Percentiles rank a stretch among this genome's conserved stretches.
phyloP scores from a whole-genome alignment of 1,140 invertebrate genomes.

The Drosophila virilis region DNA sequence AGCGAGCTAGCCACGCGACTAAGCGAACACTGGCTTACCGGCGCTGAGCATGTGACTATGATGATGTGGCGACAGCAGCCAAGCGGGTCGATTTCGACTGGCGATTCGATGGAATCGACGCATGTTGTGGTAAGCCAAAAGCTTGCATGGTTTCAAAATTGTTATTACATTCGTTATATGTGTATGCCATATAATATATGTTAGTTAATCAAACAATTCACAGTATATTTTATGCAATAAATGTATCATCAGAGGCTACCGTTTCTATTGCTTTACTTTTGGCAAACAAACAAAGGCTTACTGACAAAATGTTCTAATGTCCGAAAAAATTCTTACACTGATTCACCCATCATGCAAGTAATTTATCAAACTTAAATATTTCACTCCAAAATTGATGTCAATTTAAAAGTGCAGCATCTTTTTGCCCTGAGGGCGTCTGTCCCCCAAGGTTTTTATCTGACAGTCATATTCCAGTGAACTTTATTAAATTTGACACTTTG shows the following conservation, averaged over 20 bases:
- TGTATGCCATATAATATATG: too few relatives aligned
- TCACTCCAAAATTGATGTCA: neutral
- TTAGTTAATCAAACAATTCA: too few relatives aligned
- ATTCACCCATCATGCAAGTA: neutral
- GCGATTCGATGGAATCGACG: constrained; percentile 60
- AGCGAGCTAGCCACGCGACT: constrained; percentile 79
- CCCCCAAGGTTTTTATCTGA: constrained; percentile 44
- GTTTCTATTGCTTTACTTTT: too few relatives aligned
- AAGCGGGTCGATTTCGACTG: constrained; percentile 8
- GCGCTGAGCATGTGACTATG: constrained; percentile 70
- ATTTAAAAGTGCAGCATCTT: neutral
- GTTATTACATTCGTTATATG: too few relatives aligned
- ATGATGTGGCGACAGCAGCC: constrained; percentile 77
- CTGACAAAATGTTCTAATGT: too few relatives aligned
- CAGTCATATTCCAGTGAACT: constrained; percentile 33
- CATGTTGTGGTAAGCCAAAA: constrained; percentile 62
- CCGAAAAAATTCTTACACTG: too few relatives aligned
- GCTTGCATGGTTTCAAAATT: neutral
- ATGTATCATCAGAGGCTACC: too few relatives aligned
- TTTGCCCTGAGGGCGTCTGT: neutral
- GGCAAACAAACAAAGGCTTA: neutral
- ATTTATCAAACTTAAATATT: constrained; percentile 22
- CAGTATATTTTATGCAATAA: too few relatives aligned
- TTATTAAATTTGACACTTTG: constrained; percentile 68
- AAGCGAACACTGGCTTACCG: constrained; percentile 77